These are phyloP conservation scores for Heterotilapia buettikoferi DNA, from an alignment of 2,113 vertebrate genomes.

Conservation along the genomic window DNA sequence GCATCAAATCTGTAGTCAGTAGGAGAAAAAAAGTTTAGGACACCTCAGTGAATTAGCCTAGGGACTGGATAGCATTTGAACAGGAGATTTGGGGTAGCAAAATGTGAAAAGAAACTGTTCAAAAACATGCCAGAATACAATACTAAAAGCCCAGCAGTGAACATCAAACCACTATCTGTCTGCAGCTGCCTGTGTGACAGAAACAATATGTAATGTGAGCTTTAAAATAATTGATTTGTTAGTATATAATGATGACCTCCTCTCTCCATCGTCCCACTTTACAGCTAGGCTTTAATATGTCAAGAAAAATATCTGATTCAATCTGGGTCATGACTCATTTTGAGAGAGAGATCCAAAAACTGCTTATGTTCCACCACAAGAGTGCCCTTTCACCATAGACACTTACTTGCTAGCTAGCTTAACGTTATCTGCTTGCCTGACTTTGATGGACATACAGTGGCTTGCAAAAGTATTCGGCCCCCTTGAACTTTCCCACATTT, in stretches of 20 bases:
- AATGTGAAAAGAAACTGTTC: background rate
- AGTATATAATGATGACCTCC: background rate
- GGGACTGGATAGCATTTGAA: background rate
- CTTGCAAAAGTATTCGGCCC: rapidly evolving
- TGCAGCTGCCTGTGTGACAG: background rate
- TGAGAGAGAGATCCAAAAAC: background rate
- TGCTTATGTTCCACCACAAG: background rate
- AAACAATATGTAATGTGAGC: background rate
- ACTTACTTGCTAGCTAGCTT: background rate
- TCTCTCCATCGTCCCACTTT: background rate
- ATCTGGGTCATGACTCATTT: background rate
- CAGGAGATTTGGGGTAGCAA: background rate
- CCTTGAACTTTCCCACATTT: background rate
- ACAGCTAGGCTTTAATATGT: background rate
- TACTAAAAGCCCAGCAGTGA: background rate
- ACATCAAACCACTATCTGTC: background rate
- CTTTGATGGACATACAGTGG: background rate
- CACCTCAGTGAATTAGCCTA: background rate
- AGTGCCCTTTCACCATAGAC: background rate
- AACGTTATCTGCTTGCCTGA: background rate
- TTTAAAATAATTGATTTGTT: background rate
- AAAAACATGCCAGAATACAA: background rate
- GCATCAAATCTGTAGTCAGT: background rate
- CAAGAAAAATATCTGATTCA: background rate
- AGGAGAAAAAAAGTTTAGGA: background rate